Conservation (phyloP, 2,888 invertebrate genomes). For the Andrena minutula region DNA sequence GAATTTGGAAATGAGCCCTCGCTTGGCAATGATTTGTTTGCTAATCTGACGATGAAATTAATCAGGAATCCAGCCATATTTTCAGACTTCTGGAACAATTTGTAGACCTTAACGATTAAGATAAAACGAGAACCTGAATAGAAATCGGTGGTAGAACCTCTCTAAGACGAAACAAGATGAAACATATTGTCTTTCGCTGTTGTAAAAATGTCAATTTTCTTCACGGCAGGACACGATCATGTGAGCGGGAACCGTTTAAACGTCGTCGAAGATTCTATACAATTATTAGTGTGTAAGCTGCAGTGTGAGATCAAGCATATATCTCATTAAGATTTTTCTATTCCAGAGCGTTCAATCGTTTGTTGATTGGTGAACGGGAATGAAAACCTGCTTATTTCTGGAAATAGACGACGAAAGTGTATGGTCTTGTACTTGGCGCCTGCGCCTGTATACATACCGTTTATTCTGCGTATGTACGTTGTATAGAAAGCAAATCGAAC, state of each 20-base stretch:
- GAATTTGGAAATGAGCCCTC: not conserved
- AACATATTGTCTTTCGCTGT: slow-evolving; percentile 40
- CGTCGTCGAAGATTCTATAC: slow-evolving; percentile 11
- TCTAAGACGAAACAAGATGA: not conserved
- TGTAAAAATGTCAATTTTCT: slow-evolving; percentile 57
- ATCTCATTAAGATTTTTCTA: slow-evolving; percentile 43
- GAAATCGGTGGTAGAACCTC: slow-evolving; percentile 11
- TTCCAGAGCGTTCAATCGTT: slow-evolving; percentile 1
- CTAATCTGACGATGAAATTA: slow-evolving; percentile 37
- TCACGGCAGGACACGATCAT: slow-evolving; percentile 22
- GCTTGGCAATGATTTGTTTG: not conserved
- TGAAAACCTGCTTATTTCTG: slow-evolving; percentile 1
- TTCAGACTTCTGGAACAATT: slow-evolving; percentile 29
- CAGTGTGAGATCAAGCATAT: slow-evolving; percentile 10
- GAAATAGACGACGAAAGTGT: slow-evolving; percentile 9
- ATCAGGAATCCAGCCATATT: slow-evolving; percentile 47
- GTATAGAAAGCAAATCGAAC: slow-evolving; percentile 56
- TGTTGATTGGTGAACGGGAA: not conserved
- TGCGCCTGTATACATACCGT: slow-evolving; percentile 60
- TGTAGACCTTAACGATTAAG: slow-evolving; percentile 21
- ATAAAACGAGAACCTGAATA: not conserved
- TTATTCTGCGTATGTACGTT: slow-evolving; percentile 66
- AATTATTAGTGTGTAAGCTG: slow-evolving; percentile 37
- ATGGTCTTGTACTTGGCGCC: slow-evolving; percentile 40
- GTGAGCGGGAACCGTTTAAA: slow-evolving; percentile 22